Base-by-base conservation (phyloP, 2,888 invertebrate species). In the Deladenus siricidicola region DNA sequence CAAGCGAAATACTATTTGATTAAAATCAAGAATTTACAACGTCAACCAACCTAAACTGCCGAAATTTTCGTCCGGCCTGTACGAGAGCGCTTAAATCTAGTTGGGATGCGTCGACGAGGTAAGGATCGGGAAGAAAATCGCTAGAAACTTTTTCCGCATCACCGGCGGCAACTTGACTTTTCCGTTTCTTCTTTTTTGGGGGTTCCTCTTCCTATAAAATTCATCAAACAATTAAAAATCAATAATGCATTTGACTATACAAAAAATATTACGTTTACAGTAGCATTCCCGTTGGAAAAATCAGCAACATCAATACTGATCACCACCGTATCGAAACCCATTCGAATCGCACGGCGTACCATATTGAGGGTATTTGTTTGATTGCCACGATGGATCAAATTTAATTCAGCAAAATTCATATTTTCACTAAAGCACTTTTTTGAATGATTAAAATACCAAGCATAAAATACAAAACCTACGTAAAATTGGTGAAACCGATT, bases 241-340 rank as follows among this genome's bases (percentile, higher is more conserved):
- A n/a, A n/a, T n/a, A n/a, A n/a, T n/a, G n/a, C n/a, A n/a, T n/a
- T n/a, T n/a, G n/a, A n/a, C n/a, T n/a, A n/a, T n/a, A n/a, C n/a
- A n/a, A n/a, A n/a, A n/a, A n/a, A n/a, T n/a, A n/a, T n/a, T n/a
- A n/a, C n/a, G n/a, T n/a, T n/a, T n/a, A n/a, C n/a, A n/a, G n/a
- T n/a, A n/a, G n/a, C n/a, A n/a, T n/a, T n/a, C n/a, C n/a, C n/a
- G n/a, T n/a, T n/a, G n/a, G n/a, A n/a, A 30, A 17, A 26, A 50
- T 73, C 70, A 4, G 74, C 76, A 21, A 78, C 66, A 53, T 79
- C 78, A 19, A 74, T 62, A 63, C 76, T 78, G 50, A 78, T 71
- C 2, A 70, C 79, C 4, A 78, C 70, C 0, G 71, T 50, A 55
- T 78, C 78, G 62, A 72, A 79, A 24, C 78, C 78, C 72, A 78